A percentile compares a stretch with the other conserved stretches of the same genome.
phyloP scores from a whole-genome alignment of 2,797 vertebrate genomes.

The Pseudomugil gertrudae region DNA sequence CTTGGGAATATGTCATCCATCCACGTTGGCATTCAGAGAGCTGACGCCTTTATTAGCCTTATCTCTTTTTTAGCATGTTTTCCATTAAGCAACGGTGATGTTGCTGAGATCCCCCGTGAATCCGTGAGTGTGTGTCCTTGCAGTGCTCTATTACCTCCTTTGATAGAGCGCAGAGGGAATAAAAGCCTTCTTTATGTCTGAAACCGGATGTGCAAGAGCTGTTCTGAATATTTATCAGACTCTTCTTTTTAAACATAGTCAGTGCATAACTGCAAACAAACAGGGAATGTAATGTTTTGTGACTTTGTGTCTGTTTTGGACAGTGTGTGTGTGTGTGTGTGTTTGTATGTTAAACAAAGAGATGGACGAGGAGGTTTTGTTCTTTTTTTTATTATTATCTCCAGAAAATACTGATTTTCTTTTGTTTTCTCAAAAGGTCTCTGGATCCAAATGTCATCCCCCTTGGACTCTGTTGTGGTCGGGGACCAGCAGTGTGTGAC shows the following conservation, averaged over 20 bases:
- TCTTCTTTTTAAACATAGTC: conserved; percentile 33
- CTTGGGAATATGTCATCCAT: conserved; percentile 11
- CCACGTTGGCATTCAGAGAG: conserved; percentile 16
- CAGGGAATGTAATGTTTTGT: conserved; percentile 52
- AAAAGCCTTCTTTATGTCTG: conserved; percentile 81
- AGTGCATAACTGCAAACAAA: conserved; percentile 63
- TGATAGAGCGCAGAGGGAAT: conserved; percentile 69
- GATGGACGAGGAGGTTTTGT: conserved; percentile 24
- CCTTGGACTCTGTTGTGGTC: conserved; percentile 72
- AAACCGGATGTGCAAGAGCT: conserved; percentile 80
- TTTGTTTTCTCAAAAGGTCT: conserved; percentile 79
- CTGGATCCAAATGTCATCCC: conserved; percentile 83
- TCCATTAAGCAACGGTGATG: conserved; percentile 43
- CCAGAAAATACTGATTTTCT: conserved; percentile 67
- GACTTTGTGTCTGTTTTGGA: conserved; percentile 33
- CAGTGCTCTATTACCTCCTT: conserved; percentile 70
- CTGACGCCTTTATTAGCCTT: conserved; percentile 23
- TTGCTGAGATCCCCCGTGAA: conserved; percentile 44
- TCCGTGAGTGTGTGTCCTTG: conserved; percentile 63
- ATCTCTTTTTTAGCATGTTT: conserved; percentile 49
- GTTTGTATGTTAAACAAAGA: conserved; percentile 45
- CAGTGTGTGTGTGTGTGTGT: conserved; percentile 21
- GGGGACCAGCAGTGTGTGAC: conserved; percentile 82
- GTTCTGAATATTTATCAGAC: conserved; percentile 82
- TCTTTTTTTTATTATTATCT: conserved; percentile 1